Evolutionary conservation across 1,140 invertebrate genomes (phyloP).

Genomic region (Teleopsis dalmanni): DNA sequence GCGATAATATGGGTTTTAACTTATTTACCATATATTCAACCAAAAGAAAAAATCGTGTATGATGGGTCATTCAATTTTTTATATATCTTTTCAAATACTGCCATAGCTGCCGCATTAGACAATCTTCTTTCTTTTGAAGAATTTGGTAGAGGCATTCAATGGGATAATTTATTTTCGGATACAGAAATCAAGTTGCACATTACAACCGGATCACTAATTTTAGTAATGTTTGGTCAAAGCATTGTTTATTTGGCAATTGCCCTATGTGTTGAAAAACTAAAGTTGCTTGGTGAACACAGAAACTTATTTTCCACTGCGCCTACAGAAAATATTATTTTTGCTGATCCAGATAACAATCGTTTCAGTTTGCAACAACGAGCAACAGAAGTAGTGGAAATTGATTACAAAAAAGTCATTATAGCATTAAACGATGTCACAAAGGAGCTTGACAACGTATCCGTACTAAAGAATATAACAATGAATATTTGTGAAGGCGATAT

Average conservation of each 20-base stretch:
- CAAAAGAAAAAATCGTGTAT: background rate
- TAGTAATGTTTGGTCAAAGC: background rate
- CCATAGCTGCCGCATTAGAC: constrained; percentile 13
- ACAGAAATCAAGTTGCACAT: background rate
- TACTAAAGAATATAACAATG: constrained; percentile 57
- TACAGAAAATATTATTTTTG: background rate
- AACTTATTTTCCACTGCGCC: background rate
- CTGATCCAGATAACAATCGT: background rate
- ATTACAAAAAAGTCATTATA: background rate
- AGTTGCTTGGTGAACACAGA: too few relatives aligned
- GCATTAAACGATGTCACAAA: background rate
- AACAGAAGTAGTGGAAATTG: background rate
- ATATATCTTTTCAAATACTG: constrained; percentile 19
- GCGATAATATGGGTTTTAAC: constrained; percentile 21
- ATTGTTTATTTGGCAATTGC: background rate
- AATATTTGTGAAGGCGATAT: constrained; percentile 52
- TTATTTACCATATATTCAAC: constrained; percentile 20
- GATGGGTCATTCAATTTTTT: constrained; percentile 13
- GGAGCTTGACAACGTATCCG: constrained; percentile 19
- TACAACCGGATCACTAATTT: background rate
- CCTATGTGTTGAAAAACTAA: constrained; percentile 2
- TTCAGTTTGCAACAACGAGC: background rate
- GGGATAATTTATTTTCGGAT: background rate
- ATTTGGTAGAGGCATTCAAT: background rate
- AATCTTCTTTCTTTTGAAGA: constrained; percentile 17